Conservation (phyloP, 1,140 invertebrate species). For the Penaeus chinensis region DNA sequence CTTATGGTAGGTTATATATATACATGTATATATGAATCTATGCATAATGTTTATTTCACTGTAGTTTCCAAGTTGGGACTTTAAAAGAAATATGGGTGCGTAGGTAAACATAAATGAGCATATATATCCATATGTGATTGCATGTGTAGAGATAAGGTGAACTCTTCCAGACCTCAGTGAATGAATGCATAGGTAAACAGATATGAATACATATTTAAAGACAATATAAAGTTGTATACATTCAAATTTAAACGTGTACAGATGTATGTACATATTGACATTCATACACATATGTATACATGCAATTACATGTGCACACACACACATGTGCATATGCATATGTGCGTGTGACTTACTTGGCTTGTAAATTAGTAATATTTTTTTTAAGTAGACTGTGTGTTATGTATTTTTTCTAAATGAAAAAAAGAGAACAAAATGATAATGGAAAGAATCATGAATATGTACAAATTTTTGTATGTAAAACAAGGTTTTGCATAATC, state of each 20-base stretch:
- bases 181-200: conserved; percentile 23
- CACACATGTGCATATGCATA: conserved; percentile 14
- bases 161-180: conserved; percentile 16
- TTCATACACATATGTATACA: conserved; percentile 10
- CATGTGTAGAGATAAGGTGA: conserved; percentile 25
- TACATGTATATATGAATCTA: too few species aligned
- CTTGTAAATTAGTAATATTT: too few species aligned
- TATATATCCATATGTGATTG: conserved; percentile 30
- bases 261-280: conserved; percentile 10
- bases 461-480: too few species aligned
- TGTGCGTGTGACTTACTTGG: not conserved
- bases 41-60: too few species aligned
- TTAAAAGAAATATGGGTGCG: too few species aligned
- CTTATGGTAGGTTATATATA: too few species aligned
- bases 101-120: not conserved
- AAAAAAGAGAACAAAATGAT: too few species aligned
- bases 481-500: too few species aligned
- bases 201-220: conserved; percentile 34
- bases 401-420: too few species aligned
- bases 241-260: not conserved
- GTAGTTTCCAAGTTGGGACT: too few species aligned
- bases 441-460: too few species aligned
- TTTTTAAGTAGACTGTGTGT: too few species aligned
- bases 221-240: conserved; percentile 17
- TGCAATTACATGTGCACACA: conserved; percentile 23